Evolutionary conservation across 2,113 vertebrate genomes (phyloP).

Genomic region (Coryphaenoides rupestris): DNA sequence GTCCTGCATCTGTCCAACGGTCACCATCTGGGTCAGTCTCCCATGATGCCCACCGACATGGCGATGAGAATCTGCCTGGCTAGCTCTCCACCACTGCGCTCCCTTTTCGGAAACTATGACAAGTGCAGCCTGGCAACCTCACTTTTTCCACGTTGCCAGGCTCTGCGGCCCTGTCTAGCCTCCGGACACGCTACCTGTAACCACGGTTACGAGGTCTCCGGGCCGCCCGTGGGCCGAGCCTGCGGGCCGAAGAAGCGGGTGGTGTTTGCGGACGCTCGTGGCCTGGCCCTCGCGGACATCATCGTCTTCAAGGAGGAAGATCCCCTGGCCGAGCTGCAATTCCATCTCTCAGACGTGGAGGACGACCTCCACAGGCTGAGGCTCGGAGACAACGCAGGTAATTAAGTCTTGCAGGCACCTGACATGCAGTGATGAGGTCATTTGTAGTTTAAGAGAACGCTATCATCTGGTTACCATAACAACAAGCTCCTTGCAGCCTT

Average conservation of each 20-base stretch:
- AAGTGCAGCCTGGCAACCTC: constrained; percentile 44
- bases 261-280: constrained; percentile 64
- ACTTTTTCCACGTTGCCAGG: constrained; percentile 71
- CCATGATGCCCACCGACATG: constrained; percentile 86
- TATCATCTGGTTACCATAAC: too few relatives aligned
- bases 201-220: not conserved
- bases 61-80: constrained; percentile 88
- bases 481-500: too few relatives aligned
- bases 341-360: constrained; percentile 81
- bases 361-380: constrained; percentile 69
- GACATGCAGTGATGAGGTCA: too few relatives aligned
- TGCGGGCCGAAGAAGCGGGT: constrained; percentile 50
- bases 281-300: constrained; percentile 83
- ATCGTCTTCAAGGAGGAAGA: constrained; percentile 86
- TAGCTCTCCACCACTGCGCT: constrained; percentile 84
- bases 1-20: constrained; percentile 83
- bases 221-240: not conserved
- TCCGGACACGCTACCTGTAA: constrained; percentile 46
- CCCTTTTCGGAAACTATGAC: constrained; percentile 78
- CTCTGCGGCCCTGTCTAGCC: constrained; percentile 82
- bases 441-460: too few relatives aligned
- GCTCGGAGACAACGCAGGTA: constrained; percentile 63
- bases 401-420: not conserved
- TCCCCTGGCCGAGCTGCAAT: constrained; percentile 78
- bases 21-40: constrained; percentile 64